Conservation (phyloP, 1,140 invertebrate species). For the Halesus radiatus region DNA sequence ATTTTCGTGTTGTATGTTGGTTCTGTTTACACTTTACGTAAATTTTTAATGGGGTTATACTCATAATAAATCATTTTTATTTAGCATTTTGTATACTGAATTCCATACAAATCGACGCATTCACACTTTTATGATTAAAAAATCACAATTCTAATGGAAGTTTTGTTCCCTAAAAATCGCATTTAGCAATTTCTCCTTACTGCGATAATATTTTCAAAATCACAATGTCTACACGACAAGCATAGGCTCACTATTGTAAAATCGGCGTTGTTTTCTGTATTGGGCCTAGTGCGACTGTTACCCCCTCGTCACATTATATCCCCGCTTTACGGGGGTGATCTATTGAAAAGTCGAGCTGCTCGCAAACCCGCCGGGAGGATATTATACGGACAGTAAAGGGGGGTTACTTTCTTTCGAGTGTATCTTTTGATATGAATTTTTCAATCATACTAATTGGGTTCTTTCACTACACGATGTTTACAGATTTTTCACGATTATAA, state of each 20-base stretch:
- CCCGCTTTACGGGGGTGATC: constrained; percentile 21
- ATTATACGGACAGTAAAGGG: not conserved
- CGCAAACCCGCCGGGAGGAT: constrained; percentile 3
- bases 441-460: constrained; percentile 18
- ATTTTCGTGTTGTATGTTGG: too few relatives aligned
- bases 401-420: constrained; percentile 2
- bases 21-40: too few relatives aligned
- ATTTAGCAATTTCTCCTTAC: too few relatives aligned
- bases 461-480: not conserved
- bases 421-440: constrained; percentile 12
- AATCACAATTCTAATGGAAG: too few relatives aligned
- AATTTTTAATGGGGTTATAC: too few relatives aligned
- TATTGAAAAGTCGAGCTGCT: constrained; percentile 25
- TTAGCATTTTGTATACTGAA: too few relatives aligned
- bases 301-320: not conserved
- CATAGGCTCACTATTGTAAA: not conserved
- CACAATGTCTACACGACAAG: not conserved
- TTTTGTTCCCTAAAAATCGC: too few relatives aligned
- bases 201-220: not conserved
- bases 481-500: not conserved
- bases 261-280: constrained; percentile 6
- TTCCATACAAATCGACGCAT: too few relatives aligned
- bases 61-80: too few relatives aligned
- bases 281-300: constrained; percentile 1
- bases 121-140: too few relatives aligned